These are phyloP conservation scores for Phoeniculus purpureus DNA, from an alignment of 2,797 vertebrate species.

Conservation along the genomic window DNA sequence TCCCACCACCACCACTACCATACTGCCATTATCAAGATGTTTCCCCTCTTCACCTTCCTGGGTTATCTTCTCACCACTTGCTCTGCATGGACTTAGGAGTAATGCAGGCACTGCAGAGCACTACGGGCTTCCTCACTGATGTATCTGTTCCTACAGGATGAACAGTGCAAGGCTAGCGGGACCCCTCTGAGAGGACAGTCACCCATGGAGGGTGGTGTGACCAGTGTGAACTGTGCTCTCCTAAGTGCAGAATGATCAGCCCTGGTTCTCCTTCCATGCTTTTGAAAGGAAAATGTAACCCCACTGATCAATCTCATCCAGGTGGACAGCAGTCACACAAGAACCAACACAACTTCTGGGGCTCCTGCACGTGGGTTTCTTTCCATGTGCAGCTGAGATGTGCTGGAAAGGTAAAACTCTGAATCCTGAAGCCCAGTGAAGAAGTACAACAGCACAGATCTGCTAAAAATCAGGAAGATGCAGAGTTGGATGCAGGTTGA, in stretches of 20 bases:
- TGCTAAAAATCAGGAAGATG: background rate
- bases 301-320: background rate
- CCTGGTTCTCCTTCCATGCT: background rate
- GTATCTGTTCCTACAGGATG: background rate
- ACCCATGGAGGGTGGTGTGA: background rate
- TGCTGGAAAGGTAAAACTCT: background rate
- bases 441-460: background rate
- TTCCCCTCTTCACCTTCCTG: background rate
- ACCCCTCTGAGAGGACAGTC: background rate
- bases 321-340: too few species aligned
- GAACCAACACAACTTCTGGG: background rate
- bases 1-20: background rate
- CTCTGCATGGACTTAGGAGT: fast-evolving
- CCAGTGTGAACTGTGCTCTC: too few species aligned
- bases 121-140: background rate
- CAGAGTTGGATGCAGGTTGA: too few species aligned
- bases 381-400: background rate
- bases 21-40: background rate
- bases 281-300: background rate
- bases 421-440: background rate
- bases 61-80: background rate
- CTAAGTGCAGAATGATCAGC: background rate
- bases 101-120: background rate
- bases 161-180: background rate
- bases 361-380: background rate